Base-by-base conservation (phyloP, 2,113 vertebrate species). In the Apistogramma diplotaenia region DNA sequence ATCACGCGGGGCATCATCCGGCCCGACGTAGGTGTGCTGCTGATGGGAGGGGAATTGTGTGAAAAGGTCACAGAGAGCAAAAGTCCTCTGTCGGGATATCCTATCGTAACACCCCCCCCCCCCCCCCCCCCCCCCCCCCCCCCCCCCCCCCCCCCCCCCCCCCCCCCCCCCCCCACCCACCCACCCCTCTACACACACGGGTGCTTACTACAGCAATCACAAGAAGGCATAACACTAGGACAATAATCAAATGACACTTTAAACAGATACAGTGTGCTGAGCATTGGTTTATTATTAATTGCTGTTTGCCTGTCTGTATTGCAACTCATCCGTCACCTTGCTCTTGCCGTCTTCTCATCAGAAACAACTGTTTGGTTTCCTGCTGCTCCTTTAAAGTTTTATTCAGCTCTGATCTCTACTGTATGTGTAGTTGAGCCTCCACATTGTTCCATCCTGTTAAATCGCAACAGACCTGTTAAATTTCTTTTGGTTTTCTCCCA, bases 1-100 rank as follows among this genome's bases (percentile, higher is more conserved):
- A 92, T 95, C 94, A 95, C 93, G 93, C 79, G 90, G 87, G 82
- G 81, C 79, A 89, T 90, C 92, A 91, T 81, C 90, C 82, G 79
- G 82, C 83, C 85, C 85, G 89, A 92, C 80, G 61, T 74, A 15
- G 54, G 65, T 53, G 29, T 5, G 5, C 54, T 1, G 31, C 74
- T 35, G 57, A 51, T 60, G 71, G 77, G 65, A n/a, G 49, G 51
- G 80, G 54, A 67, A 73, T 84, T 82, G 85, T 80, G 82, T 70
- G 54, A 83, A 80, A 76, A 75, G 80, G 76, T 82, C 46, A 73
- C 27, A 16, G 72, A 13, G 74, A 58, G 43, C 60, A 80, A 9
- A 16, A 11, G 43, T 73, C 58, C 33, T 56, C 43, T 31, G n/a
- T 73, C 1, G 43, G 85, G 79, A 74, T 86, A 83, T 87, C 82